A percentile compares a stretch with the other conserved stretches of the same genome.
These are phyloP conservation scores for Dipodomys spectabilis DNA, from an alignment of 2,113 vertebrate genomes.

Conservation along the genomic window DNA sequence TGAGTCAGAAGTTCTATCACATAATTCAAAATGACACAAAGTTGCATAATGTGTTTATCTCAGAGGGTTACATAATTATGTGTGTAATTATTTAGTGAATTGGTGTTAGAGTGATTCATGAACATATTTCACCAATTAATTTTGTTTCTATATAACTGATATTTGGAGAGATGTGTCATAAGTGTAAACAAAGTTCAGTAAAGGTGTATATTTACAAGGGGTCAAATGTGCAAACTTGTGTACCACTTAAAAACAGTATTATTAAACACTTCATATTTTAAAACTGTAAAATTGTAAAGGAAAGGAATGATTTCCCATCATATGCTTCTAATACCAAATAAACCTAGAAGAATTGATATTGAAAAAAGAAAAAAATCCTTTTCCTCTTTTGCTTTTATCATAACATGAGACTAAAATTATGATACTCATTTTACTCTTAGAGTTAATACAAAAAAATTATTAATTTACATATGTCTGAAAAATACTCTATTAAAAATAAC, in stretches of 20 bases:
- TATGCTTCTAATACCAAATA: no score
- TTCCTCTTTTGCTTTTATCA: neutral
- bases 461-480: neutral
- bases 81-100: neutral
- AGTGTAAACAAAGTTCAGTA: neutral
- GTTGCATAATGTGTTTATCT: neutral
- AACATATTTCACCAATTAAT: neutral
- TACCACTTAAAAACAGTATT: neutral
- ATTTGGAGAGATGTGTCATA: neutral
- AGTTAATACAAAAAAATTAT: neutral
- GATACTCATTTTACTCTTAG: neutral
- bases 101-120: neutral
- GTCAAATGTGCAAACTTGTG: neutral
- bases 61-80: neutral
- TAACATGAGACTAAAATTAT: neutral
- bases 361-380: no score
- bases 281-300: no score
- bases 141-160: neutral
- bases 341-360: no score
- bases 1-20: neutral
- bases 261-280: neutral
- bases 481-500: neutral
- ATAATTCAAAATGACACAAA: neutral
- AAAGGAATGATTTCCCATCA: no score
- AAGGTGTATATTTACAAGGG: neutral